Evolutionary conservation across 2,888 invertebrate species (phyloP).

Genomic region (Eristalis tenax): DNA sequence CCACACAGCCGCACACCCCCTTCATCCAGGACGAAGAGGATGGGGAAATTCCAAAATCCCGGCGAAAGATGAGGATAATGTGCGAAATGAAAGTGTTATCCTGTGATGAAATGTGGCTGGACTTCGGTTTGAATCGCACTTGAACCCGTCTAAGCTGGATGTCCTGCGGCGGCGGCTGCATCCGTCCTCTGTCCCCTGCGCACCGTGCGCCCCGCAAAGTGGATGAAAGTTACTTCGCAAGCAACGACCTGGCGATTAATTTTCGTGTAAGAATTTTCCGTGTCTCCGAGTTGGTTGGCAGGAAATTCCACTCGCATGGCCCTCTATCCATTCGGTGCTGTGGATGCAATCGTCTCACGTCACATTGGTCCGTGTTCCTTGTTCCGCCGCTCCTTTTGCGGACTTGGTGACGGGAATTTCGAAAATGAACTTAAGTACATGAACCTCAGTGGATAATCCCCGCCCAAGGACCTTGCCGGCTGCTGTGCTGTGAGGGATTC

Average conservation of each 20-base stretch:
- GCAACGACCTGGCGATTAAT: slow-evolving; percentile 21
- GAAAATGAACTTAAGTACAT: slow-evolving; percentile 68
- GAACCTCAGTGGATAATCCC: slow-evolving; percentile 63
- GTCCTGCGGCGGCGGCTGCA: slow-evolving; percentile 22
- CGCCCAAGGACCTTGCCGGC: slow-evolving; percentile 6
- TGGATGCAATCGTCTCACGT: slow-evolving; percentile 51
- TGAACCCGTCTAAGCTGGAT: slow-evolving; percentile 49
- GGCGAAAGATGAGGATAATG: slow-evolving; percentile 59
- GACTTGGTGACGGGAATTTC: slow-evolving; percentile 46
- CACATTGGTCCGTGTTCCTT: slow-evolving; percentile 7
- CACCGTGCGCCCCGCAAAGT: no score
- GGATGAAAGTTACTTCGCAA: no score
- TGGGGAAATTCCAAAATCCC: background rate
- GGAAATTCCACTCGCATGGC: slow-evolving; percentile 49
- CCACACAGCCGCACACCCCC: background rate
- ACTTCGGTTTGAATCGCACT: slow-evolving; percentile 58
- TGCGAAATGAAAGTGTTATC: slow-evolving; percentile 63
- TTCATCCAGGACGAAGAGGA: background rate
- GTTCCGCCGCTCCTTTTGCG: background rate
- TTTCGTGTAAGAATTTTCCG: slow-evolving; percentile 44
- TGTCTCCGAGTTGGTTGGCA: slow-evolving; percentile 7
- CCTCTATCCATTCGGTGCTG: slow-evolving; percentile 45
- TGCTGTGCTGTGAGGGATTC: slow-evolving; percentile 2
- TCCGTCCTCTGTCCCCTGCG: background rate
- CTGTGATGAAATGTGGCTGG: slow-evolving; percentile 57